Conservation (phyloP, 2,113 vertebrate genomes). For the Nettapus auritus region DNA sequence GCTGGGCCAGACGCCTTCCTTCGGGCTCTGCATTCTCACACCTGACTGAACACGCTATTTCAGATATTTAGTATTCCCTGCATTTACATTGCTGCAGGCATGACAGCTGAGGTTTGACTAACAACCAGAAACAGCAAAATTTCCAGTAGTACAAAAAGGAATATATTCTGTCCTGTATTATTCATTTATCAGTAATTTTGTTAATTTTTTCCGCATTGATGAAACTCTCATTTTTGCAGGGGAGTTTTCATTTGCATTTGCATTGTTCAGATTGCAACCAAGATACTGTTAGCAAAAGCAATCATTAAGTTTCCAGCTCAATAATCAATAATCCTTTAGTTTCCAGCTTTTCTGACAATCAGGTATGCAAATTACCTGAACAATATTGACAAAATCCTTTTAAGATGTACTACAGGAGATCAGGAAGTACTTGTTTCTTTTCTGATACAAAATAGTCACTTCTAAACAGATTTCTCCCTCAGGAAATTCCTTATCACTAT, state of each 20-base stretch:
- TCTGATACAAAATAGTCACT: not conserved
- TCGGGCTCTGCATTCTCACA: not conserved
- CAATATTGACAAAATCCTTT: accelerated
- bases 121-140: not conserved
- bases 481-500: not conserved
- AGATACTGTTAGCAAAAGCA: not conserved
- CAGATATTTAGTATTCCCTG: not conserved
- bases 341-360: not conserved
- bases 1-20: not conserved
- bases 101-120: not conserved
- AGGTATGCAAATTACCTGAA: not conserved
- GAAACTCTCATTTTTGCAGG: not conserved
- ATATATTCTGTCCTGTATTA: not conserved
- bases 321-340: not conserved
- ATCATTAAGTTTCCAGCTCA: not conserved
- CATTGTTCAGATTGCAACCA: not conserved
- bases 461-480: not conserved
- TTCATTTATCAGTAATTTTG: not conserved
- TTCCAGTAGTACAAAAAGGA: not conserved
- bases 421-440: not conserved
- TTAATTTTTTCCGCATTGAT: not conserved
- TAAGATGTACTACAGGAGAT: not conserved
- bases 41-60: not conserved
- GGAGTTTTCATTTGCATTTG: not conserved
- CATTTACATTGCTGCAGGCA: not conserved